These are phyloP conservation scores for Aphidoletes aphidimyza DNA, from an alignment of 2,888 invertebrate genomes.

Conservation along the genomic window DNA sequence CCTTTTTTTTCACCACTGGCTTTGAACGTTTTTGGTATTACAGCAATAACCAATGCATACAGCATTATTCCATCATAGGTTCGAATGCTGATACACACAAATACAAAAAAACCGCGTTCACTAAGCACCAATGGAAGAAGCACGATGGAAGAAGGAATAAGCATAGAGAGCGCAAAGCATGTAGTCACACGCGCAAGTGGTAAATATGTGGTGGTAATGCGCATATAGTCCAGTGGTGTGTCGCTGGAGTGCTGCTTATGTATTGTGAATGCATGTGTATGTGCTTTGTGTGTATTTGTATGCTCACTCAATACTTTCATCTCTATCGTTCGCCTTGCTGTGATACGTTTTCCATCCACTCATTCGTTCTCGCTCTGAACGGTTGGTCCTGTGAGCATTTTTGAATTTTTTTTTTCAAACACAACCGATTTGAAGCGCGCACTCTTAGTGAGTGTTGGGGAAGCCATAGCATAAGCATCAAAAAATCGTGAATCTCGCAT, in stretches of 20 bases:
- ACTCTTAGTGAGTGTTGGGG: not conserved
- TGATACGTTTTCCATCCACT: not conserved
- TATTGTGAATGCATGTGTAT: not conserved
- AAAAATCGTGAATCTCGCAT: not conserved
- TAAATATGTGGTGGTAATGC: not conserved
- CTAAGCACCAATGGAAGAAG: not conserved
- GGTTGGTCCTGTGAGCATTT: slow-evolving; percentile 14
- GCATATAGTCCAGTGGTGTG: not conserved
- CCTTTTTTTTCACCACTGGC: slow-evolving; percentile 4
- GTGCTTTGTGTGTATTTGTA: not conserved
- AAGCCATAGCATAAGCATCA: slow-evolving; percentile 43
- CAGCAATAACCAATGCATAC: not conserved
- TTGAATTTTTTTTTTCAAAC: slow-evolving; percentile 34
- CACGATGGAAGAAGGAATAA: not conserved
- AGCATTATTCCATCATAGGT: not conserved
- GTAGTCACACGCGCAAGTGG: not conserved
- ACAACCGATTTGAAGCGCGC: slow-evolving; percentile 31
- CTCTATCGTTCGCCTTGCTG: not conserved
- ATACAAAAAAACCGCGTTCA: not conserved
- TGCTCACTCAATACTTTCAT: not conserved
- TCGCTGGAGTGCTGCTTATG: not conserved
- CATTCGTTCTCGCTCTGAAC: not conserved
- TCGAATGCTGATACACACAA: not conserved
- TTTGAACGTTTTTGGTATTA: not conserved
- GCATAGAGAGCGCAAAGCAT: not conserved